Evolutionary conservation across 2,797 vertebrate genomes (phyloP), one percentile per base, ranked within the genome.

Genomic region (Mastacembelus armatus): DNA sequence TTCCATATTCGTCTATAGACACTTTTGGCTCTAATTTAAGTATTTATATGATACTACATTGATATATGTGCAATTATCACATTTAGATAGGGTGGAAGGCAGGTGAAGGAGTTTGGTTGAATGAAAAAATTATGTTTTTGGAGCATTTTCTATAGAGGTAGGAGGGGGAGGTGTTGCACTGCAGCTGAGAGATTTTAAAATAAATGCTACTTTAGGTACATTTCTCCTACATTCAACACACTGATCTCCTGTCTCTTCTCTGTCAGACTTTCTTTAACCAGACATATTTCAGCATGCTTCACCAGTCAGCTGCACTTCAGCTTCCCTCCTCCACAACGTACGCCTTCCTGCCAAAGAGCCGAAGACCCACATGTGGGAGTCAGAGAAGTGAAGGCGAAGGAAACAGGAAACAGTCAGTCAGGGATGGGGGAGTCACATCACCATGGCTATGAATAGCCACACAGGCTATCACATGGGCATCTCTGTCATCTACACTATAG

Each of bases 281-380:
- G 81, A 76, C 69, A 27, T 56, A 55, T 39, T 27, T 56, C 43
- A 14, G 36, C 50, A 72, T 29, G 30, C 52, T 64, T 29, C 26
- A 21, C 39, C 55, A 77, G 67, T 74, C 58, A 66, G 74, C 60
- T 72, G 58, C 19, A 74, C 67, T 59, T 58, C 70, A 21, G 71
- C 66, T 70, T 74, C 39, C 83, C 76, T 85, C 82, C 84, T 89
- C 85, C 83, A 81, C 84, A 85, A 83, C 80, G 78, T 85, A 84
- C 74, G 67, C 36, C 55, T 76, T 71, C 52, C 68, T 85, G 81
- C 81, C 82, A 88, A 84, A 83, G 74, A 85, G 78, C 81, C 48
- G 62, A 65, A 73, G 78, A 86, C 76, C 80, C 77, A 84, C 87
- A 91, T 87, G 89, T 90, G 83, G 87, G 89, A 89, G 87, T 91